These are phyloP conservation scores for Microcebus murinus DNA, from an alignment of 2,113 vertebrate species.

Conservation along the genomic window DNA sequence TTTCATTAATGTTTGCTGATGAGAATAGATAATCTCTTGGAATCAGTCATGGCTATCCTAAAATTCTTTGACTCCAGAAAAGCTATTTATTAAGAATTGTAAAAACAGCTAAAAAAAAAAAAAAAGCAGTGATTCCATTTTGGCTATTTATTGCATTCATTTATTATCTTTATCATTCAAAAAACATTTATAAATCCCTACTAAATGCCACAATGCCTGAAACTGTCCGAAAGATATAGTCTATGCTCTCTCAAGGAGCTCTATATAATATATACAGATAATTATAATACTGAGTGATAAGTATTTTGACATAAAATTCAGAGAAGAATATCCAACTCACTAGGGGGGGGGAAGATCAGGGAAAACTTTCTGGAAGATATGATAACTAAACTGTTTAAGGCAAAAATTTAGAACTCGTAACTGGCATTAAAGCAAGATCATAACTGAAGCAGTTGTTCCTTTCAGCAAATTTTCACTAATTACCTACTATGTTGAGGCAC, in stretches of 20 bases:
- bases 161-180: slow-evolving; percentile 54
- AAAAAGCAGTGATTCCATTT: slow-evolving; percentile 34
- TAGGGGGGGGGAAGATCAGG: neutral
- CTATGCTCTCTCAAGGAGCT: neutral
- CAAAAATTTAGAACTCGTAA: slow-evolving; percentile 43
- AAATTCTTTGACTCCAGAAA: slow-evolving; percentile 64
- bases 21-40: slow-evolving; percentile 68
- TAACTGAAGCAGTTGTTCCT: neutral
- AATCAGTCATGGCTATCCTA: slow-evolving; percentile 45
- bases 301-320: neutral
- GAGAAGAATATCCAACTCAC: neutral
- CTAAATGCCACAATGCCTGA: neutral
- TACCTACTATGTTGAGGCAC: neutral
- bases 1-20: slow-evolving; percentile 72
- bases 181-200: slow-evolving; percentile 56
- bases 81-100: slow-evolving; percentile 55
- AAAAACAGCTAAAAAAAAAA: slow-evolving; percentile 42
- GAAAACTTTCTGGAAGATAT: slow-evolving; percentile 39
- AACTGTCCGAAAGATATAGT: slow-evolving; percentile 2
- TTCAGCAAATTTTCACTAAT: neutral
- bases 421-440: slow-evolving; percentile 40
- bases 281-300: slow-evolving; percentile 10
- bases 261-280: neutral
- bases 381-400: slow-evolving; percentile 9
- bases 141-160: slow-evolving; percentile 48